Evolutionary conservation across 2,113 vertebrate genomes (phyloP).

Genomic region (Syngnathus scovelli): DNA sequence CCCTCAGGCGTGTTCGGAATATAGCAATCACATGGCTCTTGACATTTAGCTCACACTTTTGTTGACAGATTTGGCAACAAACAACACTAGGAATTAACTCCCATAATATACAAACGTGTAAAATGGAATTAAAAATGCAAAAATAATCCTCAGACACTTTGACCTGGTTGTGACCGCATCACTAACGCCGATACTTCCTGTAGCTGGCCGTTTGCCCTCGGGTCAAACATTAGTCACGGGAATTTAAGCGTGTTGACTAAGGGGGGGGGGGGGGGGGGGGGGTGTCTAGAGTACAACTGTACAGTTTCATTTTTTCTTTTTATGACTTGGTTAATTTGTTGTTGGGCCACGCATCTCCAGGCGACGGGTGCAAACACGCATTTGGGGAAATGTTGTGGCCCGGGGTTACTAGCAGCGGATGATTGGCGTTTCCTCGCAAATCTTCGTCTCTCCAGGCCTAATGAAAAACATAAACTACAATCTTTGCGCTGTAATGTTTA

Average conservation of each 20-base stretch:
- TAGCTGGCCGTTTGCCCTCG: conserved; percentile 36
- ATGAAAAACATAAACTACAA: not conserved
- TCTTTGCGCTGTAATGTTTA: too few species aligned
- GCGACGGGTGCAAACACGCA: not conserved
- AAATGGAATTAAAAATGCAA: too few species aligned
- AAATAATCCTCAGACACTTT: not conserved
- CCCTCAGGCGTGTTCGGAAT: too few species aligned
- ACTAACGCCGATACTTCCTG: conserved; percentile 42
- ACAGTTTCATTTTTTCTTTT: conserved; percentile 22
- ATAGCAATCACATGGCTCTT: conserved; percentile 5
- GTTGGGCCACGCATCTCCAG: conserved; percentile 1
- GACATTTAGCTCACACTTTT: not conserved
- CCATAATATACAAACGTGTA: not conserved
- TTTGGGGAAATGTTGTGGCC: not conserved
- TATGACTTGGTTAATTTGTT: conserved; percentile 5
- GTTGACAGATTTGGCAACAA: not conserved
- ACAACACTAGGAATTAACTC: not conserved
- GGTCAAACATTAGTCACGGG: conserved; percentile 37
- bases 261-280: too few species aligned
- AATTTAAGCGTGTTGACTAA: not conserved
- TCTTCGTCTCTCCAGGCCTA: not conserved
- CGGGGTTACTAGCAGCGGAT: not conserved
- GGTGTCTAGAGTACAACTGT: not conserved
- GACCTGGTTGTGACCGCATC: conserved; percentile 32
- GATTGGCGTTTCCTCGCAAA: not conserved